Percentiles rank a stretch among this genome's conserved stretches.
phyloP scores from a whole-genome alignment of 2,888 invertebrate species.

The Pterostichus madidus region DNA sequence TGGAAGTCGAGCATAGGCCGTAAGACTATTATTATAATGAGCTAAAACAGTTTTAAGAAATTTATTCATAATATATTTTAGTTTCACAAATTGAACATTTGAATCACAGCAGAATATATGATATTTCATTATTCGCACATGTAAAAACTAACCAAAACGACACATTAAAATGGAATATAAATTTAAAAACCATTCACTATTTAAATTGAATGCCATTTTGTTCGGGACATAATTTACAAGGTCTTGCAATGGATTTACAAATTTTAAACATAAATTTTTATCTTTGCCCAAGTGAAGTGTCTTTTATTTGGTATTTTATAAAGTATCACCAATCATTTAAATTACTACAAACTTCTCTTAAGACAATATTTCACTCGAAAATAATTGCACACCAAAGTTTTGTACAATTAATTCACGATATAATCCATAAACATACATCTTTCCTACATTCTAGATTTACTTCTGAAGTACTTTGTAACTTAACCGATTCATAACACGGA shows the following conservation, averaged over 20 bases:
- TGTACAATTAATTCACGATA: neutral
- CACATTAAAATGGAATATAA: too few species aligned
- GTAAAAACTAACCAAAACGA: too few species aligned
- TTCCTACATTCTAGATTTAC: neutral
- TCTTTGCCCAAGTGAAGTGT: neutral
- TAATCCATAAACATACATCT: constrained; percentile 17
- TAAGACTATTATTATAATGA: too few species aligned
- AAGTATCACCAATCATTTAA: constrained; percentile 1
- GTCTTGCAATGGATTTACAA: neutral
- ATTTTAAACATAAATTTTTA: constrained; percentile 4
- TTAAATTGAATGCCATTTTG: too few species aligned
- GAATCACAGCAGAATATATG: too few species aligned
- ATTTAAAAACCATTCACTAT: too few species aligned
- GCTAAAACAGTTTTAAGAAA: too few species aligned
- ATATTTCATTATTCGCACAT: too few species aligned
- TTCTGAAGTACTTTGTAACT: constrained; percentile 15
- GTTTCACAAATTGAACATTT: too few species aligned
- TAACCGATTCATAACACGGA: neutral
- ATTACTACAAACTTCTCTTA: neutral
- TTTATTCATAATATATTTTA: too few species aligned
- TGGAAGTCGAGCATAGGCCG: too few species aligned
- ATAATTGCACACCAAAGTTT: neutral
- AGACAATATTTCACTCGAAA: constrained; percentile 3
- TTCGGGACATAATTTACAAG: too few species aligned
- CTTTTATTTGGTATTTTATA: neutral